Evolutionary conservation across 2,888 invertebrate genomes (phyloP).

Genomic region (Pecten maximus): DNA sequence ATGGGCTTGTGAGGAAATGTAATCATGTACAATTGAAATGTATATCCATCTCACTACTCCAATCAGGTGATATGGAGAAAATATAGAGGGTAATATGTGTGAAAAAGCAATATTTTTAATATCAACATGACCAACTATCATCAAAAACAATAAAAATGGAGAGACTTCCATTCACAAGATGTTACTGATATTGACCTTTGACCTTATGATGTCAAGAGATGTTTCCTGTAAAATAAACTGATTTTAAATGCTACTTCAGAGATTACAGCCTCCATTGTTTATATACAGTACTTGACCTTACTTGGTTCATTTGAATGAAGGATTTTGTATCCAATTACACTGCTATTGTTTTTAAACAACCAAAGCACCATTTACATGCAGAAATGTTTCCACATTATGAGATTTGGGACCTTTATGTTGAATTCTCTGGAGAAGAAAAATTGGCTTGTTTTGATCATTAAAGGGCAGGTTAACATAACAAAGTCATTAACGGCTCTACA

Average conservation of each 20-base stretch:
- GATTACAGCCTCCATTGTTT: background rate
- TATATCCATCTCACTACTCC: background rate
- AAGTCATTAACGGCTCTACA: background rate
- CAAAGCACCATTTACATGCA: background rate
- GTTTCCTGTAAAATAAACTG: background rate
- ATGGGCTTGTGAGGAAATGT: background rate
- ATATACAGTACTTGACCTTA: background rate
- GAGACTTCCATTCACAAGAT: background rate
- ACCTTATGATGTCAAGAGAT: background rate
- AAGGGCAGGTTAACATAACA: background rate
- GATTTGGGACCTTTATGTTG: background rate
- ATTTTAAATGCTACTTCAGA: background rate
- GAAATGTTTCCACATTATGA: background rate
- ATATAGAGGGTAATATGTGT: background rate
- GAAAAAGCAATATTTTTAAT: background rate
- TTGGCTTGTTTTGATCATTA: background rate
- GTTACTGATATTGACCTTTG: background rate
- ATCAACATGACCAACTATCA: background rate
- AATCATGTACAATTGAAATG: background rate
- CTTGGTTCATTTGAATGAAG: background rate
- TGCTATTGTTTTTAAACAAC: background rate
- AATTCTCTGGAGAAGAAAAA: background rate
- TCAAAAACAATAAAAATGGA: background rate
- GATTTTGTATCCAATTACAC: background rate
- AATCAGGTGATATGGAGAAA: background rate